Conservation (phyloP, 2,113 vertebrate genomes). For the Harpagus bidentatus region DNA sequence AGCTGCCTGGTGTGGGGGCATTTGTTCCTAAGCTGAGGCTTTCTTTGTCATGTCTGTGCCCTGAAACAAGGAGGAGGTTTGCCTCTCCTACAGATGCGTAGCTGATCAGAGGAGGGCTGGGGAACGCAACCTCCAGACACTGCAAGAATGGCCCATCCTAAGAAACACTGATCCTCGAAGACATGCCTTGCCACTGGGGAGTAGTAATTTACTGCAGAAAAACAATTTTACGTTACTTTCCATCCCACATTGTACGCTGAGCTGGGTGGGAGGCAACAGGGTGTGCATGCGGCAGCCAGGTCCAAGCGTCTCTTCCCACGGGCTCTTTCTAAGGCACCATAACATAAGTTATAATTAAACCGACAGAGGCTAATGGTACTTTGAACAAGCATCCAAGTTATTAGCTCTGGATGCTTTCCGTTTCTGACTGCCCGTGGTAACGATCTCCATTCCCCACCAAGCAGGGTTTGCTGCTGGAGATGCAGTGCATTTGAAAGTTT, state of each 20-base stretch:
- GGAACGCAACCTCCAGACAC: background rate
- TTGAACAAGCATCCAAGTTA: background rate
- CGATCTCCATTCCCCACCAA: background rate
- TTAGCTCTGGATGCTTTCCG: background rate
- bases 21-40: background rate
- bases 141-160: background rate
- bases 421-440: fast-evolving
- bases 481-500: background rate
- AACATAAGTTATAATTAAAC: background rate
- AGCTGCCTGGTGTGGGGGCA: background rate
- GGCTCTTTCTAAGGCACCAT: background rate
- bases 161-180: background rate
- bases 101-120: background rate
- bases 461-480: background rate
- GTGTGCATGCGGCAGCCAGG: fast-evolving
- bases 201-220: background rate
- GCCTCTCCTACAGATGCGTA: background rate
- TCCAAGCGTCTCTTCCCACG: fast-evolving
- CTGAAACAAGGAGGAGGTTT: background rate
- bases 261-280: background rate
- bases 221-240: background rate
- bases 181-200: background rate
- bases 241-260: fast-evolving
- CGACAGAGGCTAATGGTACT: background rate
- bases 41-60: fast-evolving